phyloP scores from a whole-genome alignment of 2,888 invertebrate species.

The Cheilosia pagana region DNA sequence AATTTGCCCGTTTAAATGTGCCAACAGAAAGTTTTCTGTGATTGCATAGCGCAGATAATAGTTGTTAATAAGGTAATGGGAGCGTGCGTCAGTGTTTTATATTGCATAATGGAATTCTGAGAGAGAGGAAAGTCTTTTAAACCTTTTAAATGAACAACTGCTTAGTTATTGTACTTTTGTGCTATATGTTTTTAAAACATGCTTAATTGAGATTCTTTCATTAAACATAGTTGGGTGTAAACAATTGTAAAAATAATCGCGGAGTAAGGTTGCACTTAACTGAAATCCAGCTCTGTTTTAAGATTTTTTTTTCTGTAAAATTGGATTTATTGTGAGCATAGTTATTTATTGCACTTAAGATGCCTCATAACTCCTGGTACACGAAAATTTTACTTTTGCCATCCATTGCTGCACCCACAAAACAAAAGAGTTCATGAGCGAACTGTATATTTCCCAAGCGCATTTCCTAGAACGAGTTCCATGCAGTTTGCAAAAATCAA shows the following conservation, averaged over 20 bases:
- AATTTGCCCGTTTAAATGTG: background rate
- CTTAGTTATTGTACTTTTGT: too few species aligned
- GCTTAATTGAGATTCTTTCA: too few species aligned
- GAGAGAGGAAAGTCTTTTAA: background rate
- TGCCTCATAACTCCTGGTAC: too few species aligned
- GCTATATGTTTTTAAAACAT: too few species aligned
- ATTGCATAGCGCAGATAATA: slow-evolving; percentile 4
- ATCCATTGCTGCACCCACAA: background rate
- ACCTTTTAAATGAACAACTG: too few species aligned
- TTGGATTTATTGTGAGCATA: too few species aligned
- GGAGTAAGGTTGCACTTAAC: too few species aligned
- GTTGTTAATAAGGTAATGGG: background rate
- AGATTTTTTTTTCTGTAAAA: too few species aligned
- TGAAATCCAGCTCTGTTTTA: too few species aligned
- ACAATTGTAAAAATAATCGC: too few species aligned
- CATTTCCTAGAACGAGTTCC: background rate
- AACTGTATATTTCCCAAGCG: slow-evolving; percentile 9
- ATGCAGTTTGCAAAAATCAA: background rate
- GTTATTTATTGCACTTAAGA: too few species aligned
- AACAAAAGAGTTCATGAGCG: slow-evolving; percentile 38
- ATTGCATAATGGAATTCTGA: background rate
- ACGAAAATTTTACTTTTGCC: background rate
- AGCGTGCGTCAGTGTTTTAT: background rate
- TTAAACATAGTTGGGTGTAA: too few species aligned
- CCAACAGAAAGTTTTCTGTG: background rate